Percentiles rank a stretch among this genome's conserved stretches.
Conservation (phyloP, 2,888 invertebrate genomes). For the Drosophila eohydei region DNA sequence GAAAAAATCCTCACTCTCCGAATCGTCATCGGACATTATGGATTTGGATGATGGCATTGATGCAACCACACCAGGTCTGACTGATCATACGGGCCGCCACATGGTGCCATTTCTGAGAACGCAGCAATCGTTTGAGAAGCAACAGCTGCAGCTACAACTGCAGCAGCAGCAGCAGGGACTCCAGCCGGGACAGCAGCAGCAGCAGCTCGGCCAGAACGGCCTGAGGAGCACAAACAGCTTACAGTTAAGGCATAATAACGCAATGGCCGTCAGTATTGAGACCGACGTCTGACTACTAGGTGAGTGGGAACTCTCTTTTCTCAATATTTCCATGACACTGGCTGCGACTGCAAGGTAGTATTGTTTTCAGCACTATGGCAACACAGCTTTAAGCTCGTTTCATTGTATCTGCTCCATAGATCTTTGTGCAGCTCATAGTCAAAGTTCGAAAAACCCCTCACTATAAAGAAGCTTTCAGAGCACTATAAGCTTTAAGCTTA, state of each 20-base stretch:
- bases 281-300: conserved; percentile 97
- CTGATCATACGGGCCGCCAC: conserved; percentile 85
- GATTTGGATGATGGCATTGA: conserved; percentile 94
- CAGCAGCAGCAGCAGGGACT: conserved; percentile 79
- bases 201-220: conserved; percentile 72
- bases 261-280: conserved; percentile 95
- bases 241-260: conserved; percentile 89
- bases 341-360: neutral
- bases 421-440: no score
- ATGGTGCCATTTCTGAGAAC: conserved; percentile 85
- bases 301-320: neutral
- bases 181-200: conserved; percentile 76
- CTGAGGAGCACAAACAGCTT: conserved; percentile 79
- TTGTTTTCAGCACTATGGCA: neutral
- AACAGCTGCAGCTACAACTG: conserved; percentile 83
- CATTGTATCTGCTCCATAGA: neutral
- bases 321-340: neutral
- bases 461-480: neutral
- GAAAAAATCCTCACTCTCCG: conserved; percentile 94
- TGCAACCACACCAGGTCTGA: conserved; percentile 85
- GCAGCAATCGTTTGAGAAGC: conserved; percentile 84
- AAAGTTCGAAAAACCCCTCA: no score
- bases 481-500: neutral
- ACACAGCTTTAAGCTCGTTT: neutral
- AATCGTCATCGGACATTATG: conserved; percentile 95